Percentiles rank a stretch among this genome's conserved stretches.
Conservation (phyloP, 35 echinoderm and acorn worm species). For the Strongylocentrotus purpuratus region DNA sequence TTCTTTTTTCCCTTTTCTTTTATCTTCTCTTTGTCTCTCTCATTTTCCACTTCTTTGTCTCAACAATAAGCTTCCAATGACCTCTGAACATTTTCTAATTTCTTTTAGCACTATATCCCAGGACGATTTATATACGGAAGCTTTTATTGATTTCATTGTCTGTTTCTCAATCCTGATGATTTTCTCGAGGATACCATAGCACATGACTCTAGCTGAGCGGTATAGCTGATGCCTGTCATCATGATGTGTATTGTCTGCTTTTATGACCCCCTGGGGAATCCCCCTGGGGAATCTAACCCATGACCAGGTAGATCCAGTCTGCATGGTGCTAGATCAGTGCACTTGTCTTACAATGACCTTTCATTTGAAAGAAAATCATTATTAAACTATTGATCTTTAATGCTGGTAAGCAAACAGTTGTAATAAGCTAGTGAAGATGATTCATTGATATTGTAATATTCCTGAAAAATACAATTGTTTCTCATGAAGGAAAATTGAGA, state of each 20-base stretch:
- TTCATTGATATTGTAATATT: not conserved
- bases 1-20: not conserved
- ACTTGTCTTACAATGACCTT: constrained; percentile 10
- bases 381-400: not conserved
- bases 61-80: not conserved
- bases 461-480: not conserved
- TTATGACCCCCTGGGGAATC: not conserved
- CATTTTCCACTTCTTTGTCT: not conserved
- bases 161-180: constrained; percentile 17
- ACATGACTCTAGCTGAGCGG: not conserved
- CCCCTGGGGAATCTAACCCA: not conserved
- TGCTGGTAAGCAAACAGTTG: no score
- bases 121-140: not conserved
- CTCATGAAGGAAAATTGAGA: not conserved
- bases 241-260: not conserved
- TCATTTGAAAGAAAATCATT: not conserved
- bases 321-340: not conserved
- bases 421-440: not conserved
- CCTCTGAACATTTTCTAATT: not conserved
- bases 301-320: not conserved
- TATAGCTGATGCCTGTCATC: not conserved
- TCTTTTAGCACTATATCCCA: not conserved
- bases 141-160: constrained; percentile 19
- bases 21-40: not conserved
- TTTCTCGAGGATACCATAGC: not conserved